Base-by-base conservation (phyloP, 2,113 vertebrate genomes). In the Trachemys scripta region DNA sequence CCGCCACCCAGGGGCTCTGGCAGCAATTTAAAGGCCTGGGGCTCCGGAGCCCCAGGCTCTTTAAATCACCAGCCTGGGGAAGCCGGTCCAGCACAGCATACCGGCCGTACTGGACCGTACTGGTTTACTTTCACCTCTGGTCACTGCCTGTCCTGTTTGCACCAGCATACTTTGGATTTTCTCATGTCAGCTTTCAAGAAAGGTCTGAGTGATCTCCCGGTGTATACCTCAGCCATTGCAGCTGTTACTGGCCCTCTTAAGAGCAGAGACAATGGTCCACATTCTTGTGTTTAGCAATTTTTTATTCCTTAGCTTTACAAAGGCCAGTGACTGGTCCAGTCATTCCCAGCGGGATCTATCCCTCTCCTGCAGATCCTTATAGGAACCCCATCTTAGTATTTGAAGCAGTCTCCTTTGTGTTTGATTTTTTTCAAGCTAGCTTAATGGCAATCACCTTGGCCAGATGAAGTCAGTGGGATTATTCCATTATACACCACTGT, bases 221-320 rank as follows among this genome's bases (percentile, higher is more conserved):
- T 79, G 69, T 85, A 49, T 29, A n/a, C 84, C 17, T 90, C 24
- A 84, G 2, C 6, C 5, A 3, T 17, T 59, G 27, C 2, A 27
- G 12, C 24, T 51, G 27, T 82, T 80, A 51, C 87, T 72, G 51
- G 12, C 1, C 4, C 1, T 10, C 1, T 14, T 47, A 29, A 1
- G 38, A 45, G 38, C 19, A 42, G 69, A 69, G 13, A 80, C 57
- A 69, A 57, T 35, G 19, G 82, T 84, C 3, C 3, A 3, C 14
- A 65, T n/a, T 10, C 5, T 51, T 54, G 17, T 0, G 0, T 78
- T 42, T 42, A 75, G 38, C 17, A 38, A 19, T 19, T 35, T 75
- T 92, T 88, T 7, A n/a, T 80, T 90, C 27, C 59, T 4, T 9
- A 5, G 2, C 3, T 92, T 51, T 89, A 24, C 35, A 69, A 78